Conservation (phyloP, 1,140 invertebrate species). For the Drosophila ficusphila region DNA sequence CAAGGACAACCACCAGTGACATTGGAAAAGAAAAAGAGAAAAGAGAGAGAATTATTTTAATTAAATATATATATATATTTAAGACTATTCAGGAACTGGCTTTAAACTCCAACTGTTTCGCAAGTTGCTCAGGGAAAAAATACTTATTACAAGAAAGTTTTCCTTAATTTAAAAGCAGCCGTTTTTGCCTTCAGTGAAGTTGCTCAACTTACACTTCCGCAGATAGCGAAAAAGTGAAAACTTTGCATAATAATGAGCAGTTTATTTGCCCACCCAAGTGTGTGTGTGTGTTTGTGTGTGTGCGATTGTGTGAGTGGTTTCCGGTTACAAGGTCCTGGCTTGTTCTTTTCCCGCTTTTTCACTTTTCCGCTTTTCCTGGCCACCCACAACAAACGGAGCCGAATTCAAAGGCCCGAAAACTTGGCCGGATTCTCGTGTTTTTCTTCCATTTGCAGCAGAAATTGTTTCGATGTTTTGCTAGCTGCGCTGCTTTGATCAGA, state of each 20-base stretch:
- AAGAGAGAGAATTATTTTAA: too few species aligned
- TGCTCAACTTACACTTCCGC: constrained; percentile 46
- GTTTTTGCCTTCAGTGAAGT: constrained; percentile 3
- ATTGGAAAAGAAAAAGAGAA: too few species aligned
- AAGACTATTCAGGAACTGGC: too few species aligned
- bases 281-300: neutral
- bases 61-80: too few species aligned
- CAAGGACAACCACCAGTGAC: too few species aligned
- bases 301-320: constrained; percentile 48
- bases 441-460: constrained; percentile 71
- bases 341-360: constrained; percentile 23
- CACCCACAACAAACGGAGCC: constrained; percentile 63
- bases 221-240: constrained; percentile 62
- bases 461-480: constrained; percentile 66
- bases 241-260: constrained; percentile 80
- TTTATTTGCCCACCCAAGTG: constrained; percentile 55
- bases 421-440: constrained; percentile 65
- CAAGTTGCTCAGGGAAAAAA: neutral
- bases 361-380: constrained; percentile 14
- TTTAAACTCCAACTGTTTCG: too few species aligned
- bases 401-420: constrained; percentile 41
- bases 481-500: constrained; percentile 70
- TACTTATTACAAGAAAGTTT: neutral
- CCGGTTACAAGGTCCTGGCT: constrained; percentile 48
- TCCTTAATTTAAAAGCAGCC: neutral